These are phyloP conservation scores for Vanessa atalanta DNA, from an alignment of 1,140 invertebrate species.

Conservation along the genomic window DNA sequence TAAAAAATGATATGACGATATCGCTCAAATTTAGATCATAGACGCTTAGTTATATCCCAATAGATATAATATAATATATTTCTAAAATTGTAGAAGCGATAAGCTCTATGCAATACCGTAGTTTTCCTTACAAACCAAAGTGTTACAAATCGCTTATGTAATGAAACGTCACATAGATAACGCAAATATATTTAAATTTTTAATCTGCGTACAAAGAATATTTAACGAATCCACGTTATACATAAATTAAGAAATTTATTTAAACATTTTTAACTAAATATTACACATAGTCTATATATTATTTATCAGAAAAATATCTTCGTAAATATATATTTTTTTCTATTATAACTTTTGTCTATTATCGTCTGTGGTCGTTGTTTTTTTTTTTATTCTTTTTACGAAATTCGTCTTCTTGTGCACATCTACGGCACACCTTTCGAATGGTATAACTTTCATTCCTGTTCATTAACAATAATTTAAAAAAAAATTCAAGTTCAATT, in stretches of 20 bases:
- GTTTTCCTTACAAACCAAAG: conserved; percentile 17
- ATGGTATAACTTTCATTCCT: too few relatives aligned
- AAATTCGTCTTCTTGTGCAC: too few relatives aligned
- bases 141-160: conserved; percentile 5
- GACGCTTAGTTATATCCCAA: conserved; percentile 1
- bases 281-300: not conserved
- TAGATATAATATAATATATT: not conserved
- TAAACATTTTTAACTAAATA: not conserved
- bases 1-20: conserved; percentile 6
- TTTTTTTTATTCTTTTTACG: too few relatives aligned
- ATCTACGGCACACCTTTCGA: too few relatives aligned
- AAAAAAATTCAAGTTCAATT: not conserved
- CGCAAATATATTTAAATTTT: not conserved
- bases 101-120: conserved; percentile 13
- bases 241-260: too few relatives aligned
- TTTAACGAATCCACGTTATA: not conserved
- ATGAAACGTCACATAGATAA: not conserved
- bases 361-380: too few relatives aligned
- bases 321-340: not conserved
- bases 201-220: not conserved
- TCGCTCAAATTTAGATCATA: conserved; percentile 22
- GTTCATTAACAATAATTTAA: too few relatives aligned
- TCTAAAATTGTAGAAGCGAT: not conserved
- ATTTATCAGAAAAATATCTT: not conserved
- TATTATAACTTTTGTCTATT: too few relatives aligned